A percentile compares a stretch with the other conserved stretches of the same genome.
Conservation (phyloP, 2,113 vertebrate genomes). For the Tautogolabrus adspersus region DNA sequence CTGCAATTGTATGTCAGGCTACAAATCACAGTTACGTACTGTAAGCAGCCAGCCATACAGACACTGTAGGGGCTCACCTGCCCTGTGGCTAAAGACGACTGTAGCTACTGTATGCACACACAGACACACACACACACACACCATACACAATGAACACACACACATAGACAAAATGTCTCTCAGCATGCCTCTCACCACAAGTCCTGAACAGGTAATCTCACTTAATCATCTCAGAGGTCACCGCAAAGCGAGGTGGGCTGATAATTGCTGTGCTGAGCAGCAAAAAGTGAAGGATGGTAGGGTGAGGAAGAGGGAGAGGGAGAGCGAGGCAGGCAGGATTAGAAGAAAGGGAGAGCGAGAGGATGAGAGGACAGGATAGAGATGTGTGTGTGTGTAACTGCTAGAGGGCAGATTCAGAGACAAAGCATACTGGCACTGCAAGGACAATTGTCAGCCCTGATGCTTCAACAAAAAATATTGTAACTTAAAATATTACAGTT, state of each 20-base stretch:
- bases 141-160: constrained; percentile 11
- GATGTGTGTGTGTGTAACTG: constrained; percentile 22
- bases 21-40: constrained; percentile 69
- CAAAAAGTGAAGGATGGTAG: constrained; percentile 70
- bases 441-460: constrained; percentile 56
- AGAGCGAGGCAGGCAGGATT: too few species aligned
- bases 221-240: constrained; percentile 86
- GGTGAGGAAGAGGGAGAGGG: constrained; percentile 32
- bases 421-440: constrained; percentile 52
- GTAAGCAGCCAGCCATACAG: constrained; percentile 68
- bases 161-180: constrained; percentile 42
- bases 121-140: constrained; percentile 39
- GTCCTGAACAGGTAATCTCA: constrained; percentile 80
- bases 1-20: constrained; percentile 40
- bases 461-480: constrained; percentile 20
- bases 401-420: constrained; percentile 57
- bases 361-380: constrained; percentile 35
- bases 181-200: constrained; percentile 71
- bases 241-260: constrained; percentile 70
- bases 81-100: constrained; percentile 74
- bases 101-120: constrained; percentile 53
- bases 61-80: constrained; percentile 75
- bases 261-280: constrained; percentile 82
- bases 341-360: constrained; percentile 33
- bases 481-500: background rate